Evolutionary conservation across 64 coral and sea anemone species (phyloP).

Genomic region (Montipora sp.): DNA sequence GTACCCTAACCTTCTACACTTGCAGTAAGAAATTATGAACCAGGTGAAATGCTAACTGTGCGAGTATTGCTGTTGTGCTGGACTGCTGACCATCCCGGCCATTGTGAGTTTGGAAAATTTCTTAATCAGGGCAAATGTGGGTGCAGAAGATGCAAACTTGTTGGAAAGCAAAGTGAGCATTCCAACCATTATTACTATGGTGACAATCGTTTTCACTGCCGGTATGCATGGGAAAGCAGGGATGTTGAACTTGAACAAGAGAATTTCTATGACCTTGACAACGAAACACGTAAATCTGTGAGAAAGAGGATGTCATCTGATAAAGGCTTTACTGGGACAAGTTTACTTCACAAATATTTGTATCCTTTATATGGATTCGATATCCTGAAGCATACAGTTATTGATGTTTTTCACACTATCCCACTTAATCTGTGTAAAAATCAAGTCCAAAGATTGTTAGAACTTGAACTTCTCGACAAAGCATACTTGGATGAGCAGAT

Average conservation of each 20-base stretch:
- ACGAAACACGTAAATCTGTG: conserved; percentile 45
- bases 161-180: conserved; percentile 16
- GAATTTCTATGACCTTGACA: conserved; percentile 58
- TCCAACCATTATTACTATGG: conserved; percentile 70
- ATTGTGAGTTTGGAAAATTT: conserved; percentile 64
- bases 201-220: conserved; percentile 47
- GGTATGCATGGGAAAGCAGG: conserved; percentile 47
- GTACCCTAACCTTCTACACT: neutral
- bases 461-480: no score
- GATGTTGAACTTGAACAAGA: neutral
- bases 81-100: conserved; percentile 73
- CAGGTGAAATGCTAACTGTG: neutral
- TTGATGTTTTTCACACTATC: conserved; percentile 70
- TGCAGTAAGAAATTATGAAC: conserved; percentile 12
- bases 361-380: conserved; percentile 67
- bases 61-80: conserved; percentile 51
- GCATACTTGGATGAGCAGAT: no score
- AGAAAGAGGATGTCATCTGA: conserved; percentile 7
- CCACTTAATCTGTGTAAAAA: neutral
- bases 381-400: conserved; percentile 49
- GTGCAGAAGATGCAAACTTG: conserved; percentile 48
- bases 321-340: no score
- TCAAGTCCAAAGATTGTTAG: no score
- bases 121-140: conserved; percentile 74
- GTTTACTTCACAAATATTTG: conserved; percentile 44